Evolutionary conservation across 1,140 invertebrate species (phyloP), one percentile per base, ranked within the genome.

Genomic region (Aleiodes sp.): DNA sequence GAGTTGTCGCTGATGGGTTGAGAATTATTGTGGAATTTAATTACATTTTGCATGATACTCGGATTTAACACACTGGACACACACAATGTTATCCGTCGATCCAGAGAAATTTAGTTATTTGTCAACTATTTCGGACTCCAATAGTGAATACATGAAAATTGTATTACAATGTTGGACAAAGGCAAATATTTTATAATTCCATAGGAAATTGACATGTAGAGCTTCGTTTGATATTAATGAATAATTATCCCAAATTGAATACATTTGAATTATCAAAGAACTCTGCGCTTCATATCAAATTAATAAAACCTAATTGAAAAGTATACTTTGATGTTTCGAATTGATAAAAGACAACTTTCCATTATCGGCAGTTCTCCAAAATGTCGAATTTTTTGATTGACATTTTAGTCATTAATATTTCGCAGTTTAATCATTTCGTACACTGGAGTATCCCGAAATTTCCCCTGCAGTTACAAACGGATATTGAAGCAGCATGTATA

Each of bases 11-110:
- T 60, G 56, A 67, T 67, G n/a, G n/a, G n/a, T 43, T 67, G 52
- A 35, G 9, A 67, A 60, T 67, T 60, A 60, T 67, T 19, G 29
- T 8, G 26, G 33, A 60, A 67, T 67, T 67, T 52, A 67, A 67
- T 67, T 60, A 67, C 31, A 67, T 37, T 41, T n/a, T 29, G 12
- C 52, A 41, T 41, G 35, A 67, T 52, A 43, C 2, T 14, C 3
- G 10, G 26, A 28, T 24, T 56, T n/a, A 7, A 21, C 9, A 6
- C 46, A 14, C 12, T 65, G 14, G 24, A 10, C 33, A 67, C 59
- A 41, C 12, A 24, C 26, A 33, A n/a, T 26, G 19, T 9, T 2
- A 2, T 10, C 12, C 9, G 12, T 24, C 4, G 0, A 41, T 24
- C 19, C 26, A 21, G 21, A n/a, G n/a, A n/a, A 56, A 56, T 26